phyloP scores from a whole-genome alignment of 2,797 vertebrate genomes.

The Moxostoma hubbsi region DNA sequence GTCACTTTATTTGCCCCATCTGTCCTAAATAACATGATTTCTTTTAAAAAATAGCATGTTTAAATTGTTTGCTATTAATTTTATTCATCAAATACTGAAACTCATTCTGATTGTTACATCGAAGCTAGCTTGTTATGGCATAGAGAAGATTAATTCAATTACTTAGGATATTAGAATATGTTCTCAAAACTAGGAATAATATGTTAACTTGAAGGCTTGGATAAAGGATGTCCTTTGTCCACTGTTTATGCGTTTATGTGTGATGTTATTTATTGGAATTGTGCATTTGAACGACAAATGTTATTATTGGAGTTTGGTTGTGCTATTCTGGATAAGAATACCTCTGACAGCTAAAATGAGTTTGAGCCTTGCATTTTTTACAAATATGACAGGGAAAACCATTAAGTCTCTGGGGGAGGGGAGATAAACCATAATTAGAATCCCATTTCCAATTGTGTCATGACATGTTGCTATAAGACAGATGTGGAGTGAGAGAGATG shows the following conservation, averaged over 20 bases:
- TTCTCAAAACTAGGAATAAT: too few relatives aligned
- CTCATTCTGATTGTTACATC: background rate
- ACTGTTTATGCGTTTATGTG: slow-evolving; percentile 2
- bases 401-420: slow-evolving; percentile 22
- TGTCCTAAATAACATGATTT: background rate
- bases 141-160: background rate
- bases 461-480: slow-evolving; percentile 81
- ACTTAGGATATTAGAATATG: background rate
- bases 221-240: slow-evolving; percentile 12
- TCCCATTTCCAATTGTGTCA: slow-evolving; percentile 84
- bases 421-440: slow-evolving; percentile 78
- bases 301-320: slow-evolving; percentile 82
- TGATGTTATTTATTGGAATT: background rate
- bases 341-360: slow-evolving; percentile 89
- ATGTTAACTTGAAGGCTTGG: background rate
- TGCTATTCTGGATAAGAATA: slow-evolving; percentile 88
- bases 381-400: slow-evolving; percentile 15
- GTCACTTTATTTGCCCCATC: background rate
- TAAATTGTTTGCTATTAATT: too few relatives aligned
- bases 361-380: slow-evolving; percentile 60
- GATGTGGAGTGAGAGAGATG: slow-evolving; percentile 73
- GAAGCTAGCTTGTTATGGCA: background rate
- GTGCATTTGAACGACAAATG: slow-evolving; percentile 16
- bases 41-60: background rate
- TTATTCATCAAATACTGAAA: too few relatives aligned